Percentiles rank a stretch among this genome's conserved stretches.
These are phyloP conservation scores for Scaptomyza montana DNA, from an alignment of 1,140 invertebrate genomes.

Conservation along the genomic window DNA sequence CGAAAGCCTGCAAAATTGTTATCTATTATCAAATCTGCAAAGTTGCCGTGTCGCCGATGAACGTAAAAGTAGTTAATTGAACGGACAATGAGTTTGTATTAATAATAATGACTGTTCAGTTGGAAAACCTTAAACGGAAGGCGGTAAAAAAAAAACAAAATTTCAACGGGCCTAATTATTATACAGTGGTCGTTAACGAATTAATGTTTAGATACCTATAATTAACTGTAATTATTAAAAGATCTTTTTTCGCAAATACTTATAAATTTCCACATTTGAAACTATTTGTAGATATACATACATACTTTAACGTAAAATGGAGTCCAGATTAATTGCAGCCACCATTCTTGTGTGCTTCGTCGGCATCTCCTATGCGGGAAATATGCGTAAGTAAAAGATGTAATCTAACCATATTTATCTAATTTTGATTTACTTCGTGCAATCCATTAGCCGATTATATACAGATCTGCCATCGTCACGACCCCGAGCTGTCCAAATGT, in stretches of 20 bases:
- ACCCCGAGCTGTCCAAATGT: slow-evolving; percentile 86
- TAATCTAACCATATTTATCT: not conserved
- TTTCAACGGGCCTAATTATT: not conserved
- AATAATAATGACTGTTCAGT: not conserved
- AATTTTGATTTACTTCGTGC: slow-evolving; percentile 18
- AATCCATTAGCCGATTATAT: slow-evolving; percentile 86
- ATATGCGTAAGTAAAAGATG: slow-evolving; percentile 58
- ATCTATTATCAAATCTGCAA: slow-evolving; percentile 15
- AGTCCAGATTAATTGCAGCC: slow-evolving; percentile 44
- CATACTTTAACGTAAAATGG: slow-evolving; percentile 39
- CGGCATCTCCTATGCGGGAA: slow-evolving; percentile 30
- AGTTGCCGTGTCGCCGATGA: slow-evolving; percentile 28
- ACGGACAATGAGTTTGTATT: slow-evolving; percentile 14
- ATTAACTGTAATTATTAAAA: too few relatives aligned
- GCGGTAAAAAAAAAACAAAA: not conserved
- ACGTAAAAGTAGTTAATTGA: slow-evolving; percentile 7
- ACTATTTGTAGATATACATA: slow-evolving; percentile 22
- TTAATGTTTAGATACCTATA: not conserved
- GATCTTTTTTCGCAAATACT: too few relatives aligned
- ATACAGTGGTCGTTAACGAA: not conserved
- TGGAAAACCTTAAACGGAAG: not conserved
- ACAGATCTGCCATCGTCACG: slow-evolving; percentile 85
- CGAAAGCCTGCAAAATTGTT: slow-evolving; percentile 12
- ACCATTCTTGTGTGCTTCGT: slow-evolving; percentile 45
- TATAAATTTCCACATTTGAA: not conserved